phyloP scores from a whole-genome alignment of 2,797 vertebrate species.

The Rhinoraja longicauda region DNA sequence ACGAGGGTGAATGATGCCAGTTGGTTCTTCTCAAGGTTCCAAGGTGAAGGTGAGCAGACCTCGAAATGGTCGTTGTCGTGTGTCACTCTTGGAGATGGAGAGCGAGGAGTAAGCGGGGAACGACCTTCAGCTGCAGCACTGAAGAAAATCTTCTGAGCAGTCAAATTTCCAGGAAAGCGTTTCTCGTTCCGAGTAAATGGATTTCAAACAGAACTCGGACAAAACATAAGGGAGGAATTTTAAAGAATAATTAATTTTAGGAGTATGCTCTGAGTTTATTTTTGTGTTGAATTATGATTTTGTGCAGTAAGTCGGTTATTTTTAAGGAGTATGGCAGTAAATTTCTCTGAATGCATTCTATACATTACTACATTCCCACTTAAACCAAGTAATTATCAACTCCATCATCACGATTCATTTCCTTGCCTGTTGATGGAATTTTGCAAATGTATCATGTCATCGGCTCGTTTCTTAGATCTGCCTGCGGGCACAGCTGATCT shows the following conservation, averaged over 20 bases:
- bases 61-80: too few relatives aligned
- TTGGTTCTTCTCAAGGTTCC: too few relatives aligned
- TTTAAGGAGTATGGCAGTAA: neutral
- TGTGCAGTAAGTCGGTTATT: neutral
- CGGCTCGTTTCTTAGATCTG: neutral
- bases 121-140: too few relatives aligned
- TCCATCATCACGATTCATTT: slow-evolving; percentile 10
- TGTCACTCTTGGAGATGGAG: too few relatives aligned
- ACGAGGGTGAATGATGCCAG: too few relatives aligned
- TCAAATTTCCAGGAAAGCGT: too few relatives aligned
- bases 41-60: too few relatives aligned
- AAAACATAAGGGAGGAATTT: neutral
- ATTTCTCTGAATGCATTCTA: neutral
- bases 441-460: neutral
- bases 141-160: neutral
- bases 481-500: neutral
- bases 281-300: neutral
- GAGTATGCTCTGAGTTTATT: neutral
- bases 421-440: slow-evolving; percentile 24
- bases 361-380: neutral
- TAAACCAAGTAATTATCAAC: slow-evolving; percentile 11
- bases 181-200: neutral
- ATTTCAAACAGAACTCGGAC: neutral
- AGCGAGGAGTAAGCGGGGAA: too few relatives aligned
- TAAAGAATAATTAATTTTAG: neutral